Evolutionary conservation across 2,113 vertebrate genomes (phyloP).

Genomic region (Cavia aperea): DNA sequence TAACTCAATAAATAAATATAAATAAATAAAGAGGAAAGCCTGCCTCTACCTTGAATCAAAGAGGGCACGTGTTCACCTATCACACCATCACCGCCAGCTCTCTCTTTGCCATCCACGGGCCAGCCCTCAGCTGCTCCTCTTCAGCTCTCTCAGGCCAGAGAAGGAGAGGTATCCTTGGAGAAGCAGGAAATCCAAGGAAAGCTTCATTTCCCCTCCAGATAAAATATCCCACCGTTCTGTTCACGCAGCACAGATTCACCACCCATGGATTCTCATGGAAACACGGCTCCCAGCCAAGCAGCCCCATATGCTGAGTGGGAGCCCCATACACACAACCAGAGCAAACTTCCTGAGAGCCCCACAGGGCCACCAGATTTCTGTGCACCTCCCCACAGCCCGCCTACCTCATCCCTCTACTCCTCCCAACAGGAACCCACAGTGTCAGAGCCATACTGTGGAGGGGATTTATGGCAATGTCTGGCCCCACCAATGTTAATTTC

Average conservation of each 20-base stretch:
- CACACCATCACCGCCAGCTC: background rate
- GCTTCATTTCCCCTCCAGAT: background rate
- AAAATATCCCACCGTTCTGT: conserved; percentile 21
- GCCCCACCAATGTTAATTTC: background rate
- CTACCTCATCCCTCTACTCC: background rate
- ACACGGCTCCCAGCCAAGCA: conserved; percentile 17
- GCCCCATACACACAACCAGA: conserved; percentile 1
- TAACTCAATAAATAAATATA: background rate
- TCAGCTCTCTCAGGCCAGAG: background rate
- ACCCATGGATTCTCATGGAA: conserved; percentile 49
- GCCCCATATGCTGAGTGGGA: conserved; percentile 45
- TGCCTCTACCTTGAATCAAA: fast-evolving
- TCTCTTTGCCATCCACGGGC: background rate
- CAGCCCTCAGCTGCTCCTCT: fast-evolving
- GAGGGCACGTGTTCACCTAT: background rate
- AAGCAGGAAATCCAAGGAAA: background rate
- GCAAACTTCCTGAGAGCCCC: conserved; percentile 41
- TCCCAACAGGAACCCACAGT: background rate
- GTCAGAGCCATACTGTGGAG: background rate
- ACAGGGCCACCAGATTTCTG: background rate
- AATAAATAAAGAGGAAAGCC: background rate
- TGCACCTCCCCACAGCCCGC: background rate
- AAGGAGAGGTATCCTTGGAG: background rate
- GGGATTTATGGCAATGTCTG: background rate
- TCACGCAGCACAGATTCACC: background rate